phyloP scores from a whole-genome alignment of 1,140 invertebrate genomes.

The Drosophila orosa region DNA sequence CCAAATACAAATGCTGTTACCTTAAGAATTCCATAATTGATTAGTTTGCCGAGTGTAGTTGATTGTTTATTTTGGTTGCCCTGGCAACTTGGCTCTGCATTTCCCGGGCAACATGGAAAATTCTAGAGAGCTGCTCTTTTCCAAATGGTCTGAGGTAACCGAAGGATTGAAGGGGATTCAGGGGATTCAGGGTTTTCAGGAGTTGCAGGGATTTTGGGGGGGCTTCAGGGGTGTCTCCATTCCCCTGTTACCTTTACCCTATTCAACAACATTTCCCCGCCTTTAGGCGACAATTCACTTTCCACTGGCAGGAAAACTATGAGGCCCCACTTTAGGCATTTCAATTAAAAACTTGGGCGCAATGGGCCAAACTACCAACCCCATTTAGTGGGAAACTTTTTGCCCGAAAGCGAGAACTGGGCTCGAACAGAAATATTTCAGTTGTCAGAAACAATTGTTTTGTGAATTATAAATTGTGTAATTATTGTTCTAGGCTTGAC shows the following conservation, averaged over 20 bases:
- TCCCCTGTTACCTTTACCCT: constrained; percentile 12
- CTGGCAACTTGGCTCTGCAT: constrained; percentile 13
- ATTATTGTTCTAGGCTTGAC: constrained; percentile 68
- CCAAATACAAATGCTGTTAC: background rate
- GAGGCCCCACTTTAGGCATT: constrained; percentile 47
- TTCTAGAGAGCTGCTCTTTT: constrained; percentile 16
- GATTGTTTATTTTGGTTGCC: constrained; percentile 39
- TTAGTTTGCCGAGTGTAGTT: constrained; percentile 8
- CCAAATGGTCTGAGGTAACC: no score
- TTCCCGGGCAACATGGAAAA: constrained; percentile 22
- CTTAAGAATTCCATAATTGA: background rate
- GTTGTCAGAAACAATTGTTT: constrained; percentile 78
- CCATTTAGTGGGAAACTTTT: constrained; percentile 58
- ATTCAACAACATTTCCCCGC: constrained; percentile 19
- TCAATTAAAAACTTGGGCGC: constrained; percentile 72
- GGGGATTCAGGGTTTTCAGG: background rate
- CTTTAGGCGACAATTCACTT: constrained; percentile 43
- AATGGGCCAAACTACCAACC: constrained; percentile 1
- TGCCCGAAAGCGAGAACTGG: constrained; percentile 27
- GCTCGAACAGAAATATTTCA: constrained; percentile 54
- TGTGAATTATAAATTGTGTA: constrained; percentile 74
- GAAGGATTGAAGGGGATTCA: constrained; percentile 2
- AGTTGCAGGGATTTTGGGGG: no score
- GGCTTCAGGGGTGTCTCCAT: background rate
- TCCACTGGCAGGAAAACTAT: constrained; percentile 39